Evolutionary conservation across 2,888 invertebrate species (phyloP), one percentile per base, ranked within the genome.

Genomic region (Notodonta ziczac): DNA sequence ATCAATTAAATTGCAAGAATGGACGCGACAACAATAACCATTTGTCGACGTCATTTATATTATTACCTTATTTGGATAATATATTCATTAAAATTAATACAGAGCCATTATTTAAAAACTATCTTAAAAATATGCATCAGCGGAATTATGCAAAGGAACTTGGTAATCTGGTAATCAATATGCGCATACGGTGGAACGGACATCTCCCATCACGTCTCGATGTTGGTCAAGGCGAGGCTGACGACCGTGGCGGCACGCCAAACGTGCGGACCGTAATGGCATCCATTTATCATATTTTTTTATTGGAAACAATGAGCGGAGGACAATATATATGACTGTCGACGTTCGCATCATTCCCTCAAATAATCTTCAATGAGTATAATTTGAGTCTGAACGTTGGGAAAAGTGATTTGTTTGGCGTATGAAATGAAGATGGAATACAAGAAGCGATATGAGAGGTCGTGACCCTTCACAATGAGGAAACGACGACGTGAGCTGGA

Each of bases 141-240:
- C 50, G 50, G 76, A 71, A 70, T 78, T 80, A 81, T 76, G 78
- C 76, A 76, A 80, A 82, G 77, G 72, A 77, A 76, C 73, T 70
- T 66, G 70, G 70, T 82, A 77, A 83, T 81, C 75, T 78, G 72
- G 78, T 81, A 85, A 87, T 88, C 84, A 81, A 81, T 83, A 87
- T 86, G 83, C 83, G 81, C 75, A 76, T 76, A 78, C 72, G 78
- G 78, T 73, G 72, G 78, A 76, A 77, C 81, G 80, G 84, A 84
- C 84, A 85, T 85, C 84, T 85, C 83, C 75, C 76, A 78, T 81
- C 81, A 77, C 77, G 83, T 76, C 80, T 81, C 81, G 82, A 92
- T 87, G 80, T 90, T 91, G 92, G 92, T 92, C 92, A 92, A 92
- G 92, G 92, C 87, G 81, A 90, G 85, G 85, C 85, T 83, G 82